phyloP scores from a whole-genome alignment of 2,888 invertebrate genomes.

The Agrilus biguttatus region DNA sequence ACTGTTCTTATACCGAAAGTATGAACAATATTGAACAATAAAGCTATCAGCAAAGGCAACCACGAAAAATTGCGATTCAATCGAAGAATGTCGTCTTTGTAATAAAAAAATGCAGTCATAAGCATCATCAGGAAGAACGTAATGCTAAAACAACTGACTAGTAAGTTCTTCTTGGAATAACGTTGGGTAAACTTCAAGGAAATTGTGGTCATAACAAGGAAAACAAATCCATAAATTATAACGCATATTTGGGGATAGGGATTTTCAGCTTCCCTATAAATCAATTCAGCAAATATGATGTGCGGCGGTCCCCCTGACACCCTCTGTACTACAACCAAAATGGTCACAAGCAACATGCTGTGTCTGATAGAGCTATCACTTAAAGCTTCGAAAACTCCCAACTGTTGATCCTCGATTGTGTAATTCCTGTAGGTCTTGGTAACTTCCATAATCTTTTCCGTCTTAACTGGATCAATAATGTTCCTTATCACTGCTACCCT shows the following conservation, averaged over 20 bases:
- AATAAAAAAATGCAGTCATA: constrained; percentile 8
- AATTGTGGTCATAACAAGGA: constrained; percentile 8
- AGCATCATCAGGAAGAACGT: neutral
- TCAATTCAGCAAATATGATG: constrained; percentile 14
- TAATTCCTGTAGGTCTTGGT: neutral
- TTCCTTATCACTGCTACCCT: neutral
- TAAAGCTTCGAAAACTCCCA: constrained; percentile 5
- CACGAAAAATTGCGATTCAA: constrained; percentile 9
- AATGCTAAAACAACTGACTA: constrained; percentile 5
- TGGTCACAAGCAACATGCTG: constrained; percentile 10
- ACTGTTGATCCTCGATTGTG: constrained; percentile 2
- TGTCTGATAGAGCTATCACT: constrained; percentile 8
- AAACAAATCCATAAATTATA: constrained; percentile 10
- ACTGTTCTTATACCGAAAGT: constrained; percentile 10
- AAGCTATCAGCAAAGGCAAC: constrained; percentile 11
- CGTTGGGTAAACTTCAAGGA: constrained; percentile 8
- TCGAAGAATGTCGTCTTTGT: constrained; percentile 7
- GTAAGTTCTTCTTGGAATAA: constrained; percentile 10
- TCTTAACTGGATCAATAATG: neutral
- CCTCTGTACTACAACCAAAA: constrained; percentile 13
- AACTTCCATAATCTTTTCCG: neutral
- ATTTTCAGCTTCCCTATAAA: constrained; percentile 9
- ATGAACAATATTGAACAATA: constrained; percentile 13
- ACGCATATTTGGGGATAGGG: constrained; percentile 11
- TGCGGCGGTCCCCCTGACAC: constrained; percentile 13